Evolutionary conservation across 37 sponge, comb jelly and placozoan genomes (phyloP), one percentile per base, ranked within the genome.

Genomic region (Hormiphora californensis): DNA sequence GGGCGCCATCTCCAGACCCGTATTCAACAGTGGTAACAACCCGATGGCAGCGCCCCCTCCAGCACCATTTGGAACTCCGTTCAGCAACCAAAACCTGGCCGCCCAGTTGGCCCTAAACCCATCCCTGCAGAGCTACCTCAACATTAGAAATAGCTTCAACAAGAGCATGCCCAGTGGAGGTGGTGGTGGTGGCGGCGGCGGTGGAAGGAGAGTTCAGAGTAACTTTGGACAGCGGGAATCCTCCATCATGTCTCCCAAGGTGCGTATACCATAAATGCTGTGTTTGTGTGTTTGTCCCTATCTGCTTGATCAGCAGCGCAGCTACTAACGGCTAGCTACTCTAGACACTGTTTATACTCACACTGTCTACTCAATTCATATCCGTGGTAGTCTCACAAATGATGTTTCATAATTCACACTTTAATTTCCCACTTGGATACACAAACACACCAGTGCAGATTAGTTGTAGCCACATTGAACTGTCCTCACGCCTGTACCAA

Each of bases 1-100:
- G 9, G 46, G 46, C 43, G n/a, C 61, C 61, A 33, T 73, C 43
- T 73, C 81, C 2, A 39, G 81, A 73, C 81, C 81, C 19, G 17
- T 73, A 23, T 73, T 73, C 81, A 73, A 73, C 46, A 73, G 43
- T 33, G 81, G 81, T 3, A 43, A 43, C 44, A 36, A 22, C 25
- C 81, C 81, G 36, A 73, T 73, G 81, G 81, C 81, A 43, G 81
- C 81, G 4, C n/a, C n/a, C n/a, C n/a, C n/a, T n/a, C n/a, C n/a
- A n/a, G n/a, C n/a, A n/a, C n/a, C n/a, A n/a, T 73, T 73, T 17
- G 81, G 46, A 3, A 73, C 40, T 28, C 81, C 81, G 0, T 73
- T 43, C 46, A 30, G 81, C 44, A 40, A 43, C 27, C 40, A 73
- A 43, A 57, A 57, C 59, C 44, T 73, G 43, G 81, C 81, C 25